Evolutionary conservation across 1,140 invertebrate species (phyloP).

Genomic region (Ostrea denselamellosa): DNA sequence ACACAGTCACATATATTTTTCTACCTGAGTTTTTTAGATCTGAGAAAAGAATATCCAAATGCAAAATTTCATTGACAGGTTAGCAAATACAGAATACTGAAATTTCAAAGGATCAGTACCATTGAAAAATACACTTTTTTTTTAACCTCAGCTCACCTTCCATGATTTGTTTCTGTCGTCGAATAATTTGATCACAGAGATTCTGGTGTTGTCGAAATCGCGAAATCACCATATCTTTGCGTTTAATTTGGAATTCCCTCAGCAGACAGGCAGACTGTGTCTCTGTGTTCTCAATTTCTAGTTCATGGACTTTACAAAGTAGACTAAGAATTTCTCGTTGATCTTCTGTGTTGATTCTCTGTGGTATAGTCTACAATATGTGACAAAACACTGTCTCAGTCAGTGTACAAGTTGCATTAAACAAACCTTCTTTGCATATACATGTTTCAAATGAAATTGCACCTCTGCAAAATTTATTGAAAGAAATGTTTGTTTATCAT

Average conservation of each 20-base stretch:
- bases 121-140: background rate
- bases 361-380: conserved; percentile 86
- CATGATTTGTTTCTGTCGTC: conserved; percentile 90
- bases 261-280: conserved; percentile 91
- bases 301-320: conserved; percentile 91
- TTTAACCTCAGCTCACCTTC: conserved; percentile 83
- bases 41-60: background rate
- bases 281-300: conserved; percentile 95
- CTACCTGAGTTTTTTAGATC: conserved; percentile 10
- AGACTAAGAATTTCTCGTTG: conserved; percentile 91
- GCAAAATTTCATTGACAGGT: background rate
- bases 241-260: conserved; percentile 89
- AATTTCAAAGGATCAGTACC: background rate
- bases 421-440: too few relatives aligned
- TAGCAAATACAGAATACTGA: background rate
- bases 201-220: conserved; percentile 90
- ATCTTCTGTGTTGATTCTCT: conserved; percentile 89
- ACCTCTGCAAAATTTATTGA: too few relatives aligned
- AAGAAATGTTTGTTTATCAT: too few relatives aligned
- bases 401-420: too few relatives aligned
- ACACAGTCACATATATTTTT: background rate
- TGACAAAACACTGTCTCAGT: too few relatives aligned
- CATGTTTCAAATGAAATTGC: too few relatives aligned
- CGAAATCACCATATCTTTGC: conserved; percentile 89
- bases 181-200: conserved; percentile 94